These are phyloP conservation scores for Gorsachius magnificus DNA, from an alignment of 2,797 vertebrate genomes.

Conservation along the genomic window DNA sequence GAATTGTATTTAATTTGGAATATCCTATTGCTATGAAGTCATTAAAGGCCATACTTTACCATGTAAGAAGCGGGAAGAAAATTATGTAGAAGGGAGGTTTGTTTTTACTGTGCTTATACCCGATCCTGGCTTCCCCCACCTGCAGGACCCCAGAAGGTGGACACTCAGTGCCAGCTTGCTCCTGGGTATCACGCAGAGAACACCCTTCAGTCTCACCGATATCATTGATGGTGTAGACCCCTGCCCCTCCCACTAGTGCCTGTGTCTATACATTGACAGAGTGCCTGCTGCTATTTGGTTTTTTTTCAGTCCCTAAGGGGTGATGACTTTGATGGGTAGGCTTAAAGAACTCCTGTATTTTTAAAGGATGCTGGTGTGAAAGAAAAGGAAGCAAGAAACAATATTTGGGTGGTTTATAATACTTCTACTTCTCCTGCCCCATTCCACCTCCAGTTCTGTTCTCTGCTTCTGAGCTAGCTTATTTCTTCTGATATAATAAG, in stretches of 20 bases:
- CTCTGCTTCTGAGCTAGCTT: not conserved
- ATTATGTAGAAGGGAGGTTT: not conserved
- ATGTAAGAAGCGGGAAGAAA: not conserved
- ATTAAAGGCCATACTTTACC: not conserved
- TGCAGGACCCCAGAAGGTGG: not conserved
- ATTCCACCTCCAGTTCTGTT: not conserved
- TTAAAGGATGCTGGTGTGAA: not conserved
- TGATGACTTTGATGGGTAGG: not conserved
- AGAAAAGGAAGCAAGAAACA: not conserved
- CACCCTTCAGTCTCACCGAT: not conserved
- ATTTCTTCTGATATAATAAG: not conserved
- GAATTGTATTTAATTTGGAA: not conserved
- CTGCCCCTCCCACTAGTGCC: not conserved
- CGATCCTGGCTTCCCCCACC: not conserved
- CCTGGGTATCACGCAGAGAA: not conserved
- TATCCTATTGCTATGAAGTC: not conserved
- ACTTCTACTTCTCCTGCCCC: not conserved
- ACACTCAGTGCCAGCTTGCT: not conserved
- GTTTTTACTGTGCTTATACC: not conserved
- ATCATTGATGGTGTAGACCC: not conserved
- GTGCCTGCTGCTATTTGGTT: not conserved
- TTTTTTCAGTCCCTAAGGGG: not conserved
- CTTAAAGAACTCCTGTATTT: not conserved
- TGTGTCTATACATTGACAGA: not conserved
- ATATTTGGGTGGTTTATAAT: not conserved